These are phyloP conservation scores for Saccostrea cuccullata DNA, from an alignment of 1,140 invertebrate species.

Conservation along the genomic window DNA sequence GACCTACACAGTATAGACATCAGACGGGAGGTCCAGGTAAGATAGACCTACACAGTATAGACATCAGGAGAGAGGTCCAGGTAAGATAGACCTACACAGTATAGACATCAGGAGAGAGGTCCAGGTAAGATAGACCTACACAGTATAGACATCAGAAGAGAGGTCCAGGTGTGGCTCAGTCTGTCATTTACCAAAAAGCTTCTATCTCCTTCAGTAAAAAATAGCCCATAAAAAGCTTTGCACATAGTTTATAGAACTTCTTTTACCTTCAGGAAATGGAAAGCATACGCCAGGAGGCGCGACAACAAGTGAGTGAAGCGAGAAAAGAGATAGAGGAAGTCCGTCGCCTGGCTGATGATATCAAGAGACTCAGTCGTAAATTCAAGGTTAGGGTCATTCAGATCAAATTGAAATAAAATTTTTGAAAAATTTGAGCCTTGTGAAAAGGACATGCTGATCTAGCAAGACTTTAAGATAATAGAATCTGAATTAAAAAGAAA, in stretches of 20 bases:
- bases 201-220: too few species aligned
- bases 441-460: too few species aligned
- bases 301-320: neutral
- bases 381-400: neutral
- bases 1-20: constrained; percentile 22
- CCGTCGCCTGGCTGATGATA: neutral
- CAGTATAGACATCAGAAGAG: constrained; percentile 15
- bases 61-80: neutral
- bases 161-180: neutral
- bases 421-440: too few species aligned
- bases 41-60: constrained; percentile 4
- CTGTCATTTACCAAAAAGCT: too few species aligned
- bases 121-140: neutral
- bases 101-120: neutral
- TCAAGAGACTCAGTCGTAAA: neutral
- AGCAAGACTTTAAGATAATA: too few species aligned
- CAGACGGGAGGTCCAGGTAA: neutral
- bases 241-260: too few species aligned
- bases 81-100: neutral
- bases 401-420: too few species aligned
- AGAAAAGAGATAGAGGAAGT: neutral
- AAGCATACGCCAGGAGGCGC: neutral
- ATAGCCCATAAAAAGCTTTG: too few species aligned
- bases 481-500: too few species aligned
- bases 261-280: neutral